Base-by-base conservation (phyloP, 1,140 invertebrate genomes). In the Ridgeia piscesae region DNA sequence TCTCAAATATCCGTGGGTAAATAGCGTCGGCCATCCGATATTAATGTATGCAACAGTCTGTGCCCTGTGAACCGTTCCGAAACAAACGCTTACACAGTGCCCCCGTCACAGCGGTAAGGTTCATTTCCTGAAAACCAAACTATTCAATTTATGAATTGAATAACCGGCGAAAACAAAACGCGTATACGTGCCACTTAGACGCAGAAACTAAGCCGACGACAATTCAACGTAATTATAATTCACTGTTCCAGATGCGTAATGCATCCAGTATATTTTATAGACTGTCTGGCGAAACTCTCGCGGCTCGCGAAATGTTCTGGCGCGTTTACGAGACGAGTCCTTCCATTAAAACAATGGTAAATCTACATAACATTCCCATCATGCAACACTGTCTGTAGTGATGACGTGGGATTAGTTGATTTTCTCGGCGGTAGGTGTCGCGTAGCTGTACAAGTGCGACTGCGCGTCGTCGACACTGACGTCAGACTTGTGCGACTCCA, bases 81-180 rank as follows among this genome's bases (percentile, higher is more conserved):
- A 77, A 77, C 58, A 77, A 77, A 77, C 58, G 58, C 58, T 21
- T 77, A 77, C 58, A 77, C 27, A 27, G 58, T 77, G 27, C 27
- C 58, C 14, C 17, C 58, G 58, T 77, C 58, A 21, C 58, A 77
- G 27, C 58, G 58, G 58, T 21, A 17, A 27, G 58, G 58, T 77
- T 17, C 58, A 77, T 77, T 77, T 77, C 58, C 27, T 31, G 58
- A 77, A 77, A 17, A 77, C 17, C 58, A 31, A 77, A 77, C 58
- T 77, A 77, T 77, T 77, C 58, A 77, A 77, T 77, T 77, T 77
- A 77, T 77, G 27, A 77, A 77, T 77, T 77, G 58, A 77, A 77
- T 77, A 77, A 77, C 58, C 58, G n/a, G 4, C 58, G 58, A 77
- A 77, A 77, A 77, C 58, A 77, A 77, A 77, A 77, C 58, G 58